Evolutionary conservation across 2,797 vertebrate species (phyloP).

Genomic region (Mus spretus): DNA sequence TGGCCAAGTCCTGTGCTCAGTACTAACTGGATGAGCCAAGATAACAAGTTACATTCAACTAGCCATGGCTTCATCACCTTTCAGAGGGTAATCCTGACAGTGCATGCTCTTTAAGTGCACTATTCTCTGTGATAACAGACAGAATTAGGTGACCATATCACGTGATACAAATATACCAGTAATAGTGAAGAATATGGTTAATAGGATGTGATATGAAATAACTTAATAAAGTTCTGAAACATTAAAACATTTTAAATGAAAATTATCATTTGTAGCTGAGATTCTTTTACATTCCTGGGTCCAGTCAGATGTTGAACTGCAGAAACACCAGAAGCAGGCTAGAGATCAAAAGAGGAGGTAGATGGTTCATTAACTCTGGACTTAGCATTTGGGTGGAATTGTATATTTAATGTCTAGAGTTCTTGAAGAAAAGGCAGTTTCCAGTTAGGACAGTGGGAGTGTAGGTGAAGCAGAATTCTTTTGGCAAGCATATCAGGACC

Average conservation of each 20-base stretch:
- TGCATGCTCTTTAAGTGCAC: not conserved
- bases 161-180: not conserved
- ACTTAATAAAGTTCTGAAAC: not conserved
- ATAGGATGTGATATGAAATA: not conserved
- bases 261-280: not conserved
- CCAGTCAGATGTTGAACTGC: not conserved
- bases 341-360: not conserved
- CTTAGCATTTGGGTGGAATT: constrained; percentile 1
- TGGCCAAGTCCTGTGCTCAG: not conserved
- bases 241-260: not conserved
- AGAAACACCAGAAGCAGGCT: not conserved
- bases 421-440: constrained; percentile 34
- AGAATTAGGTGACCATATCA: not conserved
- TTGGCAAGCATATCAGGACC: constrained; percentile 55
- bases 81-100: not conserved
- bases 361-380: not conserved
- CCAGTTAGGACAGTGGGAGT: not conserved
- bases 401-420: not conserved
- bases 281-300: not conserved
- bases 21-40: not conserved
- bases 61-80: not conserved
- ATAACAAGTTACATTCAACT: not conserved
- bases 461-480: constrained; percentile 9
- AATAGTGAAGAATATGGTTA: not conserved
- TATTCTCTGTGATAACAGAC: not conserved